phyloP scores from a whole-genome alignment of 2,113 vertebrate species.

The Ciconia stormi region DNA sequence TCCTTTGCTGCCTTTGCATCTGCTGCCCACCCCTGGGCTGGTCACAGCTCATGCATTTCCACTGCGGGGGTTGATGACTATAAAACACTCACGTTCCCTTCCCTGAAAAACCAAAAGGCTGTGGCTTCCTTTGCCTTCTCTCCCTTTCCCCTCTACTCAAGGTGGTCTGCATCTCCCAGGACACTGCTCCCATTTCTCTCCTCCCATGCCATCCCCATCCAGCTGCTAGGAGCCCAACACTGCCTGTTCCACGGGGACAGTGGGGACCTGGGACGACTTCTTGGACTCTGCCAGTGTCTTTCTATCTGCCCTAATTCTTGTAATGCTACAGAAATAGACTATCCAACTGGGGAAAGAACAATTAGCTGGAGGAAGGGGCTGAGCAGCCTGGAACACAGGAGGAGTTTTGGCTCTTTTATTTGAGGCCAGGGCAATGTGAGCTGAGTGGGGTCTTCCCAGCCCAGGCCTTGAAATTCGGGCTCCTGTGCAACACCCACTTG shows the following conservation, averaged over 20 bases:
- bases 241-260: not conserved
- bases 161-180: not conserved
- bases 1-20: not conserved
- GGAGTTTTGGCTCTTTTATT: not conserved
- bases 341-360: slow-evolving; percentile 51
- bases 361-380: slow-evolving; percentile 22
- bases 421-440: not conserved
- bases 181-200: not conserved
- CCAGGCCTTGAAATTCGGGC: not conserved
- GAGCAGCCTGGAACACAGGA: slow-evolving; percentile 5
- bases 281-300: not conserved
- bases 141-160: not conserved
- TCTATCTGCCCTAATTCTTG: slow-evolving; percentile 25
- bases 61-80: rapidly evolving
- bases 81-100: not conserved
- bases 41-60: not conserved
- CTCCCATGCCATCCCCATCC: not conserved
- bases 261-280: not conserved
- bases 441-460: not conserved
- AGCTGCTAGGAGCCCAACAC: not conserved
- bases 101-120: not conserved
- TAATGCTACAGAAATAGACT: slow-evolving; percentile 58
- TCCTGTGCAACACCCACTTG: not conserved
- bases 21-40: not conserved
- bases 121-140: not conserved